Percentiles rank a stretch among this genome's conserved stretches.
Conservation (phyloP, 2,888 invertebrate species). For the Sminthurides aquaticus region DNA sequence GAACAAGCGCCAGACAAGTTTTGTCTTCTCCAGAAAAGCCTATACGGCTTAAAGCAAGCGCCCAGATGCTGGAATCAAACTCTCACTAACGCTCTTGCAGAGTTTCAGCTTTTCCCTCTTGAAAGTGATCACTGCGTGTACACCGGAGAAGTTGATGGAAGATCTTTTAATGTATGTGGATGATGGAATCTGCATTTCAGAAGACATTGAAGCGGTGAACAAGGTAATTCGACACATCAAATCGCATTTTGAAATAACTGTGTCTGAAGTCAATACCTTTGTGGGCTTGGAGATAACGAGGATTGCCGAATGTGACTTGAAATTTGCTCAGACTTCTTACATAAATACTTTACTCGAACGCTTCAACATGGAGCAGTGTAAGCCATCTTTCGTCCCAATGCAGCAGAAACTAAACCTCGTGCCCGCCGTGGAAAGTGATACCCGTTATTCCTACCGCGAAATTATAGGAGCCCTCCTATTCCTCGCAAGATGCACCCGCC, state of each 20-base stretch:
- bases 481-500: slow-evolving; percentile 30
- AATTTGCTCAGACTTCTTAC: neutral
- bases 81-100: slow-evolving; percentile 20
- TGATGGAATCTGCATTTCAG: neutral
- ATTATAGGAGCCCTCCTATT: slow-evolving; percentile 39
- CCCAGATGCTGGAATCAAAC: slow-evolving; percentile 32
- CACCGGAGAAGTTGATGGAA: neutral
- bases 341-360: neutral
- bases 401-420: neutral
- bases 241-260: neutral
- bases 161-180: slow-evolving; percentile 2
- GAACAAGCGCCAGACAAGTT: too few relatives aligned
- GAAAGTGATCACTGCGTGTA: slow-evolving; percentile 33
- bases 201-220: neutral
- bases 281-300: slow-evolving; percentile 6
- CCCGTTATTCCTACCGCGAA: slow-evolving; percentile 26
- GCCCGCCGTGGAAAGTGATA: neutral
- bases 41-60: too few relatives aligned
- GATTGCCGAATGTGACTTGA: neutral
- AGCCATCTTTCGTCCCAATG: neutral
- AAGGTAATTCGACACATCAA: neutral
- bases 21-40: slow-evolving; percentile 27
- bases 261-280: neutral
- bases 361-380: slow-evolving; percentile 5
- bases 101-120: slow-evolving; percentile 15